Evolutionary conservation across 2,113 vertebrate genomes (phyloP).

Genomic region (Phrynocephalus versicolor): DNA sequence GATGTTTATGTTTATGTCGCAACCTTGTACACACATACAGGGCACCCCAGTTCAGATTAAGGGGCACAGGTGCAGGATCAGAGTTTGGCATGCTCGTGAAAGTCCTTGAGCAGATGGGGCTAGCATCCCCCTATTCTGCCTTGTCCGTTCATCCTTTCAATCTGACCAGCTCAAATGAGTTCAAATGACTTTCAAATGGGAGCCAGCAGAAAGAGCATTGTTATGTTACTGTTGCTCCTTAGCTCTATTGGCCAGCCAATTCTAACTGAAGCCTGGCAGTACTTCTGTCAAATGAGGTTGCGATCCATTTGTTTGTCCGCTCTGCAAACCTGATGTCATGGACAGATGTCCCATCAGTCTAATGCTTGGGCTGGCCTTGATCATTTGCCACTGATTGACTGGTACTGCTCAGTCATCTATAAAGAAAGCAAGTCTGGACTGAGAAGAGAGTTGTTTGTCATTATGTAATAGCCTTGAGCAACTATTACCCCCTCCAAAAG

Average conservation of each 20-base stretch:
- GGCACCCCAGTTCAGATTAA: neutral
- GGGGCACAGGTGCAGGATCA: neutral
- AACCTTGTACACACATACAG: neutral
- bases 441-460: constrained; percentile 54
- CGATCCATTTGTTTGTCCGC: neutral
- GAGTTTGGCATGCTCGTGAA: neutral
- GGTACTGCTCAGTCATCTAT: constrained; percentile 33
- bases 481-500: constrained; percentile 35
- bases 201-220: neutral
- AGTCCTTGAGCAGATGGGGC: neutral
- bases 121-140: neutral
- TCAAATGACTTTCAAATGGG: neutral
- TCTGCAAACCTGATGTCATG: constrained; percentile 9
- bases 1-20: too few relatives aligned
- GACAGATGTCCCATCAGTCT: neutral
- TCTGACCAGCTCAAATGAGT: neutral
- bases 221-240: neutral
- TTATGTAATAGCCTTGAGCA: constrained; percentile 60
- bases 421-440: constrained; percentile 56
- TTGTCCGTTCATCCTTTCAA: neutral
- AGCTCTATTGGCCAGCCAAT: neutral
- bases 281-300: neutral
- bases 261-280: neutral
- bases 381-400: constrained; percentile 40
- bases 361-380: constrained; percentile 19